These are phyloP conservation scores for Lypha dubia DNA, from an alignment of 2,888 invertebrate species.

Conservation along the genomic window DNA sequence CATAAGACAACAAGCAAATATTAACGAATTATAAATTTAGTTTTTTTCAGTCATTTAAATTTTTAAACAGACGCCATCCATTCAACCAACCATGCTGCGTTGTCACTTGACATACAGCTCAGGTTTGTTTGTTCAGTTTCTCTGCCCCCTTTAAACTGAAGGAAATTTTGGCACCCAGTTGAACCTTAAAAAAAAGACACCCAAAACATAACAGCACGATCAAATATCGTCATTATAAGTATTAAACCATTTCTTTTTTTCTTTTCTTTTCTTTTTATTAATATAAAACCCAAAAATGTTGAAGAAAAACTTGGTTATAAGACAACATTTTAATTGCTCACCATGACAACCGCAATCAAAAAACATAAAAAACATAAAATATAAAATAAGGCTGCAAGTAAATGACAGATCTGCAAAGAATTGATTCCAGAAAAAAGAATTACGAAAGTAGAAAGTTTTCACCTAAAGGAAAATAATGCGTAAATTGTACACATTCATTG, in stretches of 20 bases:
- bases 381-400: conserved; percentile 18
- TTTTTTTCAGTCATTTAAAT: conserved; percentile 63
- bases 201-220: conserved; percentile 58
- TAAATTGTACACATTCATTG: no score
- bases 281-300: conserved; percentile 34
- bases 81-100: conserved; percentile 56
- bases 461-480: no score
- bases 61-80: conserved; percentile 69
- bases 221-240: conserved; percentile 51
- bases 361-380: conserved; percentile 48
- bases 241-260: conserved; percentile 38
- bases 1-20: conserved; percentile 61
- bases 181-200: conserved; percentile 42
- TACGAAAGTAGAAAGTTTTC: no score
- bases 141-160: neutral
- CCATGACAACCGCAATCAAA: conserved; percentile 59
- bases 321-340: conserved; percentile 76
- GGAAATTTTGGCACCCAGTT: conserved; percentile 52
- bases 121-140: conserved; percentile 11
- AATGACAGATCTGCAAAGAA: neutral
- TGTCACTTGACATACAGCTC: conserved; percentile 64
- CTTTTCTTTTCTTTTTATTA: conserved; percentile 24
- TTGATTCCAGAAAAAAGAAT: neutral
- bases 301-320: conserved; percentile 50
- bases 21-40: conserved; percentile 49